Evolutionary conservation across 2,888 invertebrate genomes (phyloP).

Genomic region (Drosophila anomalata): DNA sequence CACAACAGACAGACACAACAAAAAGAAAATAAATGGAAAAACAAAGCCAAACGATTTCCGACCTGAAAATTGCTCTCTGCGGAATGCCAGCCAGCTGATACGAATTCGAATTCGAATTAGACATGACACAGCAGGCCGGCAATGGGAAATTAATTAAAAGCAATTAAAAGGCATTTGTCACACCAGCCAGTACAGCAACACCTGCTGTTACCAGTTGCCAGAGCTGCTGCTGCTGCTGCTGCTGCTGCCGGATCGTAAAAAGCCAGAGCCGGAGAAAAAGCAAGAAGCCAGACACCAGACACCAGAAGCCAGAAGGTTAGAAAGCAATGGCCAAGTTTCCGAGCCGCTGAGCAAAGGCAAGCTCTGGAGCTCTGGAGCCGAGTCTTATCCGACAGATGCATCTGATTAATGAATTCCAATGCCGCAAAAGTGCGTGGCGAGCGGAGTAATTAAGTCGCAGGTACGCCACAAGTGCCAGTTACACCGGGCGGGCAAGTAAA

Average conservation of each 20-base stretch:
- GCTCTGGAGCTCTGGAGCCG: not conserved
- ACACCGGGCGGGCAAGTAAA: conserved; percentile 41
- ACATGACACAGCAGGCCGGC: conserved; percentile 67
- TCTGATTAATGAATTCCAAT: conserved; percentile 76
- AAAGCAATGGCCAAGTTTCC: conserved; percentile 43
- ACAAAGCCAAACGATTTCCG: conserved; percentile 14
- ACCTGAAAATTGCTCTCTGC: conserved; percentile 23
- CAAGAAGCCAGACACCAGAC: not conserved
- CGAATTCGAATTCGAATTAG: conserved; percentile 16
- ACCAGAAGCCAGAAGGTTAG: conserved; percentile 15
- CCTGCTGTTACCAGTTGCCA: conserved; percentile 16
- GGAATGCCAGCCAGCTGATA: not conserved
- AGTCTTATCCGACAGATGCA: conserved; percentile 77
- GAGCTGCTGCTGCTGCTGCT: not conserved
- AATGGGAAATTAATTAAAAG: conserved; percentile 51
- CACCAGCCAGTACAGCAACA: conserved; percentile 26
- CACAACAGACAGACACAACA: not conserved
- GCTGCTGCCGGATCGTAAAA: not conserved
- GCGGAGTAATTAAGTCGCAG: conserved; percentile 70
- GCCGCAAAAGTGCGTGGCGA: conserved; percentile 71
- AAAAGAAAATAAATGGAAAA: not conserved
- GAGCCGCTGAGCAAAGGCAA: conserved; percentile 50
- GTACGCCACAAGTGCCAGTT: not conserved
- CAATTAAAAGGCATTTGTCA: conserved; percentile 66
- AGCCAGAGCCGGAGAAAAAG: not conserved